phyloP scores from a whole-genome alignment of 2,797 vertebrate species.

The Pyrrhura leucotis region DNA sequence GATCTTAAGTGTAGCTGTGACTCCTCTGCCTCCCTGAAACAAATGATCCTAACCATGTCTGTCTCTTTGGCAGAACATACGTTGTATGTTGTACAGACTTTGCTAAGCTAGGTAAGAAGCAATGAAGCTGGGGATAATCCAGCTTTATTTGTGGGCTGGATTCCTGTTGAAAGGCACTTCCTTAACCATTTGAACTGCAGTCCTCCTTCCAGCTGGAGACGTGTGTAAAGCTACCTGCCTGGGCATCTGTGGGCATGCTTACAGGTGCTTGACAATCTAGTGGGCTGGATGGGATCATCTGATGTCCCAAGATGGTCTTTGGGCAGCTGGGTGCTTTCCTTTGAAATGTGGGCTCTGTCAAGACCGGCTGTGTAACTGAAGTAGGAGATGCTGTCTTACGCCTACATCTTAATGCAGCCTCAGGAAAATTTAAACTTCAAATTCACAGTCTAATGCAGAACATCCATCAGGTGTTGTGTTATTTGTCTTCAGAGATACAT shows the following conservation, averaged over 20 bases:
- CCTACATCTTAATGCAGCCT: not conserved
- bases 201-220: not conserved
- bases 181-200: not conserved
- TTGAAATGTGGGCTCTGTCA: not conserved
- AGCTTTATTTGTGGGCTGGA: not conserved
- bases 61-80: accelerated
- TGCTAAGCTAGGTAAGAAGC: not conserved
- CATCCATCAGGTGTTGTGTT: not conserved
- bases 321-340: not conserved
- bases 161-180: not conserved
- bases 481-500: not conserved
- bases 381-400: not conserved
- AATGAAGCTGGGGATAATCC: not conserved
- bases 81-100: not conserved
- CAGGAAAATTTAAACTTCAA: not conserved
- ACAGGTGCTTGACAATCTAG: not conserved
- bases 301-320: not conserved
- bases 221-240: not conserved
- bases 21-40: not conserved
- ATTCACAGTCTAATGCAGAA: not conserved
- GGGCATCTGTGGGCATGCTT: not conserved
- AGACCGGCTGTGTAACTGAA: not conserved
- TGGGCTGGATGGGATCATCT: not conserved
- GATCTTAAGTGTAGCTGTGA: not conserved
- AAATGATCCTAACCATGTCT: not conserved